Evolutionary conservation across 2,797 vertebrate species (phyloP), one percentile per base, ranked within the genome.

Genomic region (Linurgus olivaceus): DNA sequence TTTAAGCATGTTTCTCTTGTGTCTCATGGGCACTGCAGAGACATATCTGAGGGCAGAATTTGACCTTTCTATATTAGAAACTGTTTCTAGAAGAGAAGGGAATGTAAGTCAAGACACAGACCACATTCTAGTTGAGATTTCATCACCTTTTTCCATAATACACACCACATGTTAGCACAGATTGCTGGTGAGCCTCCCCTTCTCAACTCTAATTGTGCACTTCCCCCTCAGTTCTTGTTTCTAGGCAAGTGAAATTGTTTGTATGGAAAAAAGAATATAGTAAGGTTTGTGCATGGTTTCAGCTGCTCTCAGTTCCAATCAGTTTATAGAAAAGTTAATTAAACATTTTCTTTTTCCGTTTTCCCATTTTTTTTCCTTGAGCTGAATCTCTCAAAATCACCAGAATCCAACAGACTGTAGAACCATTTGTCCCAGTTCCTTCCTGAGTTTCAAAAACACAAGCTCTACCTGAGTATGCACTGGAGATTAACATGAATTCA

Each of bases 101-200:
- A 93, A 91, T 79, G 74, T 91, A 91, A 95, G 84, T 94, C 84
- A 93, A 92, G 86, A 82, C 68, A 89, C 48, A 91, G 59, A 73
- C 28, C 38, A 79, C 67, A 85, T 85, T 93, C 83, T 94, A 87
- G 71, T 17, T 44, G 38, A 87, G 71, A 93, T 87, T 94, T 96
- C 92, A 96, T 74, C 88, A 96, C 63, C 57, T 94, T 87, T 88
- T 88, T 80, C 90, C 44, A 14, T 89, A 96, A 92, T 28, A 86
- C 31, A 90, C 55, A 90, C 90, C 93, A 96, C 93, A 96, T 88
- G 95, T 91, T 86, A 83, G 91, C 75, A 77, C 28, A 90, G 81
- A 94, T 52, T 77, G 85, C 70, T 15, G 13, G 35, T 68, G 87
- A 96, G 72, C 65, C 51, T 90, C 58, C 82, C 58, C 83, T 45